Base-by-base conservation (phyloP, 2,888 invertebrate genomes). In the Melanostoma scalare region DNA sequence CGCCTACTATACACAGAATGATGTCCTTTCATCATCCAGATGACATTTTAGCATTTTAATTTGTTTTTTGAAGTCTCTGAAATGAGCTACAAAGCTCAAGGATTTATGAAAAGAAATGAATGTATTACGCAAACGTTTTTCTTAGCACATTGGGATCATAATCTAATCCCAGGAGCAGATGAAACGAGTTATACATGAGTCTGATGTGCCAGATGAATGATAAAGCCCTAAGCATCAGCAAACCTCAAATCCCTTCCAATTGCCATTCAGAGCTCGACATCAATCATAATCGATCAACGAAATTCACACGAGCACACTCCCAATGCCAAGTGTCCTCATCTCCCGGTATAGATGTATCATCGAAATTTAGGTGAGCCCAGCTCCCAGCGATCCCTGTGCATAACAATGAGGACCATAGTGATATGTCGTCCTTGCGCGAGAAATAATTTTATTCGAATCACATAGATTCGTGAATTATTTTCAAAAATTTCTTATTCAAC, bases 221-320 rank as follows among this genome's bases (percentile, higher is more conserved):
- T 48, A 71, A 82, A 74, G 58, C 73, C 52, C 53, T 44, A 3
- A 38, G 8, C 35, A 20, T 36, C 6, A 4, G 20, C 38, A 20
- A 36, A 40, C 30, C 38, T 30, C 9, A 68, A 77, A 78, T 82
- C 73, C 74, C 67, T 71, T 60, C 53, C 42, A 65, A 84, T 78
- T 81, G 55, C 60, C 44, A 79, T 79, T 79, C 84, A 69, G 50
- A 55, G n/a, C 55, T 35, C 67, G 33, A 74, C 79, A 84, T 84
- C 84, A 84, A 84, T 84, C 84, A 84, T 84, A 84, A 84, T 84
- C 84, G 84, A 84, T 84, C 84, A 84, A 84, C 79, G 56, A 79
- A 75, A 75, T 79, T 84, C 74, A 84, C 84, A 84, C 79, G 65
- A 67, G 74, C 60, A 68, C 61, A 60, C 65, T 68, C 33, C 63